A percentile compares a stretch with the other conserved stretches of the same genome.
Conservation (phyloP, 2,113 vertebrate species). For the Tenebrosternarchus preto region DNA sequence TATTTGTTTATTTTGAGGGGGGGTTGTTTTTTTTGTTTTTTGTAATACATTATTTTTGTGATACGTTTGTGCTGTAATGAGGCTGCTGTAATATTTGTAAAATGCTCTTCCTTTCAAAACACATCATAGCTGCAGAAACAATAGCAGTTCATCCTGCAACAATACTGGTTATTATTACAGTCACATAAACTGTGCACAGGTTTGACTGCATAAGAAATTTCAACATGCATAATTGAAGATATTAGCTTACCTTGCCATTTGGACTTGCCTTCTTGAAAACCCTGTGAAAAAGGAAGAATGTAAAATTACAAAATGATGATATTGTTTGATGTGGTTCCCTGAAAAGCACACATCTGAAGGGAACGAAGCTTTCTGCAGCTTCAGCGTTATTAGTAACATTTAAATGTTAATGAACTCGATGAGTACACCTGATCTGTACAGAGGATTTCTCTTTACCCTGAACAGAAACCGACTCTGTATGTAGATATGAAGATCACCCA, state of each 20-base stretch:
- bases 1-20: no score
- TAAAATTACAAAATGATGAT: neutral
- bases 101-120: no score
- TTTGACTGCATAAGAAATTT: neutral
- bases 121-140: neutral
- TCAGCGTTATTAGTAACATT: no score
- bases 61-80: neutral
- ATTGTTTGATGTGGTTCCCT: no score
- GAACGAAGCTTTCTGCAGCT: neutral
- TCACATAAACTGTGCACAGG: no score
- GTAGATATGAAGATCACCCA: no score
- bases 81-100: neutral
- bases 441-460: no score
- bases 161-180: neutral
- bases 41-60: neutral
- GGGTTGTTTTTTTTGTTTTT: no score
- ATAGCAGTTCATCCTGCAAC: neutral
- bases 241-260: conserved; percentile 77
- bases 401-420: no score
- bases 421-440: no score
- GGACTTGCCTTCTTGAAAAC: conserved; percentile 91
- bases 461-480: neutral
- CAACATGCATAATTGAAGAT: neutral
- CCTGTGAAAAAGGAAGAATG: conserved; percentile 67
- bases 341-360: neutral